Percentiles rank a stretch among this genome's conserved stretches.
Evolutionary conservation across 2,113 vertebrate species (phyloP).

Genomic region (human): DNA sequence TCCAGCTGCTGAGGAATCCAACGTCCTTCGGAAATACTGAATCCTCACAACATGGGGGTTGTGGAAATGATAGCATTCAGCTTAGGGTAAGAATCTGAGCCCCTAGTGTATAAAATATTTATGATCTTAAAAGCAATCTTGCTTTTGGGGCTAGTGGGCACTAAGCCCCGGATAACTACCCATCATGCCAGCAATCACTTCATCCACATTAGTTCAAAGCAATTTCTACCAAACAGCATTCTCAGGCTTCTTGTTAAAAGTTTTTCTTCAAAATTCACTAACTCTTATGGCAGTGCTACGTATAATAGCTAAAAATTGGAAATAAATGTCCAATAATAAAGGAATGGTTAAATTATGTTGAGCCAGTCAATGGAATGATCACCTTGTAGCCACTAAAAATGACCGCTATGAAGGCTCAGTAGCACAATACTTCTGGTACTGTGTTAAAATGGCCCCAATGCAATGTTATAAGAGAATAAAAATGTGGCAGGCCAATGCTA

Average conservation of each 20-base stretch:
- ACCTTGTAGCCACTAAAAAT: neutral
- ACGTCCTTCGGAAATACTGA: neutral
- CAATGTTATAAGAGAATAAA: neutral
- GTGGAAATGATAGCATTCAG: neutral
- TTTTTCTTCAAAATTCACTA: slow-evolving; percentile 18
- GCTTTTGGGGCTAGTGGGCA: neutral
- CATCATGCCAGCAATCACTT: neutral
- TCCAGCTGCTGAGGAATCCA: neutral
- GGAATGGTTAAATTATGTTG: neutral
- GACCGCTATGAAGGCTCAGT: neutral
- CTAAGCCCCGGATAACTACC: neutral
- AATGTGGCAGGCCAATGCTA: neutral
- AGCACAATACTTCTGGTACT: neutral
- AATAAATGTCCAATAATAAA: neutral
- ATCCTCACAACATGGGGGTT: neutral
- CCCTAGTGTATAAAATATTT: neutral
- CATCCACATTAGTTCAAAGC: neutral
- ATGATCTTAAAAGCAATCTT: neutral
- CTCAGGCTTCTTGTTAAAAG: slow-evolving; percentile 20
- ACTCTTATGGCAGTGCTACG: neutral
- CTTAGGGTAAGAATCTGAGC: neutral
- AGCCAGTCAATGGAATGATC: neutral
- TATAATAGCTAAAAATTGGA: slow-evolving; percentile 17
- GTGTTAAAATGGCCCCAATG: neutral
- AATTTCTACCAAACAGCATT: slow-evolving; percentile 18